Evolutionary conservation across 2,888 invertebrate genomes (phyloP).

Genomic region (Spilosoma lubricipeda): DNA sequence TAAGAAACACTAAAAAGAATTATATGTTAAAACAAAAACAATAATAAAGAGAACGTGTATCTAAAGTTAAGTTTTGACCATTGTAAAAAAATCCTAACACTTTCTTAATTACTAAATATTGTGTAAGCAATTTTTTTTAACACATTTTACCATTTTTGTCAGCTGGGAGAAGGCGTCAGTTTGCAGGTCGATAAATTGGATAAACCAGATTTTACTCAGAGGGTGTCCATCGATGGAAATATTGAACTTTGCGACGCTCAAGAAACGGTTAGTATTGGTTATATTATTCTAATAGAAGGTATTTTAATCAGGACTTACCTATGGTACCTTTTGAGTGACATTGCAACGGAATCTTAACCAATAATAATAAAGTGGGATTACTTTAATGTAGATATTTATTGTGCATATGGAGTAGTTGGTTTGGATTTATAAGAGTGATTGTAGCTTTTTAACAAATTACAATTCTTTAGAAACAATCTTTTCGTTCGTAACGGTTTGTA

Average conservation of each 20-base stretch:
- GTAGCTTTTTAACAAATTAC: too few species aligned
- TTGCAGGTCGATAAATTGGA: not conserved
- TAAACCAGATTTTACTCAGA: not conserved
- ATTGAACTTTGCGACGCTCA: not conserved
- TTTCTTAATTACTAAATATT: not conserved
- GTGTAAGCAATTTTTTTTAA: not conserved
- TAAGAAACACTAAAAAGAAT: too few species aligned
- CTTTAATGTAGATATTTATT: too few species aligned
- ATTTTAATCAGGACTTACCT: not conserved
- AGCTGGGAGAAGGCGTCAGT: not conserved
- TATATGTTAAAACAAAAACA: too few species aligned
- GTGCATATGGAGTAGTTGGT: too few species aligned
- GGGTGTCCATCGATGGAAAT: not conserved
- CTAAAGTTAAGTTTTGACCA: too few species aligned
- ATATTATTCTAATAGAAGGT: not conserved
- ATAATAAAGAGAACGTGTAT: too few species aligned
- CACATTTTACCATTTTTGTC: not conserved
- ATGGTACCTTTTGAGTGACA: too few species aligned
- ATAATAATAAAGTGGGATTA: too few species aligned
- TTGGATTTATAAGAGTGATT: too few species aligned
- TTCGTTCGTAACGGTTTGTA: not conserved
- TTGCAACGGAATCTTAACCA: too few species aligned
- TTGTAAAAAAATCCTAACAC: not conserved
- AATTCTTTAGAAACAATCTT: not conserved
- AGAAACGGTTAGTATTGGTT: not conserved